Percentiles rank a stretch among this genome's conserved stretches.
Evolutionary conservation across 2,888 invertebrate genomes (phyloP).

Genomic region (Leptothorax acervorum): DNA sequence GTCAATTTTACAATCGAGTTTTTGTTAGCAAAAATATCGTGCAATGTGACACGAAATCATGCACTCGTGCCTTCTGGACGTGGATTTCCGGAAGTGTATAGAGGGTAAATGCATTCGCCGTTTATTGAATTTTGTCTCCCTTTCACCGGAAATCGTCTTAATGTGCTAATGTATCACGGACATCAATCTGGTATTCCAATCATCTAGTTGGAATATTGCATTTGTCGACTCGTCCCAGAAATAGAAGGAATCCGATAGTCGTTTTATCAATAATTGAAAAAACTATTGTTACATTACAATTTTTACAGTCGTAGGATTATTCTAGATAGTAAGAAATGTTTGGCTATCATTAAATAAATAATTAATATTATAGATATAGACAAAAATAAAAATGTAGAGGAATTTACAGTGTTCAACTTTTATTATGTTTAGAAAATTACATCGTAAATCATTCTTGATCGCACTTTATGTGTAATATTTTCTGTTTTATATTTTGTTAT

Average conservation of each 20-base stretch:
- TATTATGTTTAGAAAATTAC: background rate
- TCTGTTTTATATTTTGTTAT: background rate
- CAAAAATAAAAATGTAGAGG: background rate
- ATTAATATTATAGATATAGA: background rate
- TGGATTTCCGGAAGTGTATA: background rate
- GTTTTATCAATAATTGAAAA: background rate
- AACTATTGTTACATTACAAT: background rate
- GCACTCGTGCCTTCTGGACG: background rate
- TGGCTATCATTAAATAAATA: background rate
- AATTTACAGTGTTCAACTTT: background rate
- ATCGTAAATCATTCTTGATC: background rate
- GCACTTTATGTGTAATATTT: background rate
- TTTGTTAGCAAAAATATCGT: background rate
- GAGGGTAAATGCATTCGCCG: conserved; percentile 27
- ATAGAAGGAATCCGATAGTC: background rate
- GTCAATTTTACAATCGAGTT: background rate
- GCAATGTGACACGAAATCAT: background rate
- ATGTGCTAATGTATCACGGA: conserved; percentile 55
- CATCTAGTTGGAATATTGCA: conserved; percentile 49
- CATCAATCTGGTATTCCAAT: conserved; percentile 56
- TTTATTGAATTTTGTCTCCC: conserved; percentile 60
- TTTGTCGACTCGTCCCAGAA: background rate
- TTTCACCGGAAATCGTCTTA: conserved; percentile 58
- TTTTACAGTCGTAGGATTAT: background rate
- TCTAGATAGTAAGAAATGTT: background rate